Base-by-base conservation (phyloP, 2,888 invertebrate genomes). In the Oscheius sp. region DNA sequence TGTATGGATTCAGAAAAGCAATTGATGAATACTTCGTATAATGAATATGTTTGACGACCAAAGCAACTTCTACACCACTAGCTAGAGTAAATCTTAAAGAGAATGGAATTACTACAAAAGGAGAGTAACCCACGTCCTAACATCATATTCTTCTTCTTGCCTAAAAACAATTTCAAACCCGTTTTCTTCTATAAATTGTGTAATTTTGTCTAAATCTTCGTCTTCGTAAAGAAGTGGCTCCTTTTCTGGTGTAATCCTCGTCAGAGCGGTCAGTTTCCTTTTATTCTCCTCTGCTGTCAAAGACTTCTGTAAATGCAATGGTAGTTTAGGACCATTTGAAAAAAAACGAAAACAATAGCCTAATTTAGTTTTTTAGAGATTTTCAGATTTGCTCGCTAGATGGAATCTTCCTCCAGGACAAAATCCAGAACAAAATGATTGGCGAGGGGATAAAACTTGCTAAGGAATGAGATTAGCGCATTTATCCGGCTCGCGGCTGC, bases 21-120 rank as follows among this genome's bases (percentile, higher is more conserved):
- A 61, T 61, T n/a, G 61, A 61, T 13, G 61, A 61, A 23, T 61
- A 61, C 61, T 61, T 61, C 43, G 61, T 61, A 61, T 61, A 61
- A 43, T 61, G 61, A 43, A 61, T 61, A 43, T 61, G 61, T 61
- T 61, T 61, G 6, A 61, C 61, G n/a, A 61, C 61, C 43, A 61
- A 43, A 23, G 61, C 61, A 16, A 23, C 61, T 41, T 61, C 61
- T 41, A 43, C 43, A 13, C 61, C 61, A 43, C 25, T 61, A 43
- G 61, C 18, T 18, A 61, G 41, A 41, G 21, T 41, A 21, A 61
- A 21, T 45, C 61, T 61, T 13, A 18, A 61, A 61, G 12, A 41
- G n/a, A 18, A 12, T 25, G n/a, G n/a, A n/a, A 27, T 12, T 58
- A 58, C 27, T 55, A 23, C 58, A 58, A 27, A 23, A 12, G 16